Evolutionary conservation across 2,113 vertebrate genomes (phyloP).

Genomic region (Protomyctophum bolini): DNA sequence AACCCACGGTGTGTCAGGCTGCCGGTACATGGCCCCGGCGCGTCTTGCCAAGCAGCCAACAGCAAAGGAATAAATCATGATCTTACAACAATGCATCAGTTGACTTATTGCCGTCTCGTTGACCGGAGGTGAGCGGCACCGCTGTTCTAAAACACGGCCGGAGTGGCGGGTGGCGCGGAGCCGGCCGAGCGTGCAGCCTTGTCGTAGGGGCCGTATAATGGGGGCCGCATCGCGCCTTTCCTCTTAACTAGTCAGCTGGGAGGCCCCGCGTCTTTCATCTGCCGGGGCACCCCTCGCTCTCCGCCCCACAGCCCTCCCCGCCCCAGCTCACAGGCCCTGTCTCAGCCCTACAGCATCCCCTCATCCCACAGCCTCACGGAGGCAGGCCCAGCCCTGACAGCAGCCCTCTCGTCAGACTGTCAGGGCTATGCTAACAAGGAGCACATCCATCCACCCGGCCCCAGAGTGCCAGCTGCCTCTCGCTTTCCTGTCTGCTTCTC

Average conservation of each 20-base stretch:
- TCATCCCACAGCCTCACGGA: constrained; percentile 25
- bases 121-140: constrained; percentile 86
- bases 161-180: constrained; percentile 72
- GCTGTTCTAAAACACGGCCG: constrained; percentile 76
- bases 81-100: constrained; percentile 90
- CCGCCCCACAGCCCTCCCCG: constrained; percentile 61
- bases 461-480: constrained; percentile 82
- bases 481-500: constrained; percentile 69
- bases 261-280: constrained; percentile 81
- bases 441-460: constrained; percentile 78
- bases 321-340: constrained; percentile 60
- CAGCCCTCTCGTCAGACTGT: constrained; percentile 92
- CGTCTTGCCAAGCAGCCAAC: constrained; percentile 80
- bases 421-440: constrained; percentile 95
- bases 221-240: constrained; percentile 85
- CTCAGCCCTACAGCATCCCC: constrained; percentile 46
- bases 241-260: constrained; percentile 97
- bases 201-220: constrained; percentile 93
- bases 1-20: constrained; percentile 83
- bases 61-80: constrained; percentile 97
- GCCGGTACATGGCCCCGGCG: constrained; percentile 77
- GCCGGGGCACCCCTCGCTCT: constrained; percentile 60
- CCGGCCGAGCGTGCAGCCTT: constrained; percentile 90
- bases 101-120: constrained; percentile 92
- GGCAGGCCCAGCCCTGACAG: constrained; percentile 84